Base-by-base conservation (phyloP, 2,888 invertebrate genomes). In the Diaphora mendica region DNA sequence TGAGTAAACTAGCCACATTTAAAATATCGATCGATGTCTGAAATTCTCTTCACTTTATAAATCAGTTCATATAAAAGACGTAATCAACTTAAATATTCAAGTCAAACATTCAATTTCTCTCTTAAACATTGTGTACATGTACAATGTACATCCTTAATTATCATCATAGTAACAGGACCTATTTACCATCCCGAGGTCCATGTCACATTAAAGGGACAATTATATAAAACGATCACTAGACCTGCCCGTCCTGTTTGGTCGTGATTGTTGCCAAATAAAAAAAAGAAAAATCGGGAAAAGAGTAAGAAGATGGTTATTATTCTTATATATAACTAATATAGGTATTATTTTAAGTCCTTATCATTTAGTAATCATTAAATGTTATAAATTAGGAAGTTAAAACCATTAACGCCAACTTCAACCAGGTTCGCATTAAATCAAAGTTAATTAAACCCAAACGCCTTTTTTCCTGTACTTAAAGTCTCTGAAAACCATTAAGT, bases 401-500 rank as follows among this genome's bases (percentile, higher is more conserved):
- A 42, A 55, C 23, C 68, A 71, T 75, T 65, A 65, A 35, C 59
- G 55, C 55, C 35, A 59, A 35, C 35, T 69, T 73, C 44, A 44
- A 62, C 64, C 20, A 71, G 68, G 26, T 68, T 42, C 48, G 69
- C 26, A 64, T 73, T 72, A 78, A 80, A 76, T 82, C 68, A 77
- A 78, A 79, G 42, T 76, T 77, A 84, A 79, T 83, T 76, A 76
- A 72, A 64, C 26, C 59, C 66, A 75, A 76, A 48, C 42, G 70
- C 33, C 23, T 70, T 78, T 83, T 77, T 82, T 80, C 68, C 76
- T 74, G 72, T 78, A 73, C 71, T 69, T 62, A 71, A 80, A 75
- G 51, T 62, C 71, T 70, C 44, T 42, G 64, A 65, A 81, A 73
- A 71, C 74, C 71, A 85, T 85, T 83, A 79, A 82, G 76, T 72